Conservation (phyloP, 2,888 invertebrate genomes). For the Himalopsyche kuldschensis region DNA sequence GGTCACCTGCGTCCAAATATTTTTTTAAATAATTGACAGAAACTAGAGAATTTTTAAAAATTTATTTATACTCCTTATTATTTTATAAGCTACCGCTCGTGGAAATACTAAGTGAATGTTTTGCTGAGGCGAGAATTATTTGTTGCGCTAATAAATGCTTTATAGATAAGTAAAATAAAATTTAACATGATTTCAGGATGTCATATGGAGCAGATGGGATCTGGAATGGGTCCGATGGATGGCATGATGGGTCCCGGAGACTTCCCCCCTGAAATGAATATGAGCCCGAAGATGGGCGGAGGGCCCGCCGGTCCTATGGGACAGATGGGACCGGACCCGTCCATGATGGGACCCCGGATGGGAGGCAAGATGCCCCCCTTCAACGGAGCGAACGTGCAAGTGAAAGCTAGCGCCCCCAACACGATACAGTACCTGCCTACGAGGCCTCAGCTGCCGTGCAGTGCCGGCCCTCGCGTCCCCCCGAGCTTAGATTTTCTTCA, state of each 20-base stretch:
- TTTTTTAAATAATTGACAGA: no score
- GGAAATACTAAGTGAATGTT: no score
- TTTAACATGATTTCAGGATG: constrained; percentile 46
- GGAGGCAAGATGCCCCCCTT: constrained; percentile 62
- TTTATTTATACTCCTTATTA: no score
- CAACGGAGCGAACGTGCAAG: constrained; percentile 78
- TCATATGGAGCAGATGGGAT: constrained; percentile 58
- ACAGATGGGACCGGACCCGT: constrained; percentile 58
- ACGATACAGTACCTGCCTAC: constrained; percentile 98
- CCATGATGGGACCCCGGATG: constrained; percentile 69
- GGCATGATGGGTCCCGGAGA: constrained; percentile 59
- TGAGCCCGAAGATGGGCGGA: constrained; percentile 69
- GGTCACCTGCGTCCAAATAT: no score
- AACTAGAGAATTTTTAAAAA: no score
- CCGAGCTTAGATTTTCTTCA: constrained; percentile 89
- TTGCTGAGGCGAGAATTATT: no score
- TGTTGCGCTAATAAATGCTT: no score
- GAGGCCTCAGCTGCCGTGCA: constrained; percentile 80
- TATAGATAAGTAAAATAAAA: not conserved
- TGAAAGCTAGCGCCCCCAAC: constrained; percentile 95
- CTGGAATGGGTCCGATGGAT: constrained; percentile 58
- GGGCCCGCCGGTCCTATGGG: constrained; percentile 60
- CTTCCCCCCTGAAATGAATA: constrained; percentile 59
- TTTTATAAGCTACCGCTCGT: no score
- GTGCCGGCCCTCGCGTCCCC: constrained; percentile 73